Evolutionary conservation across 1,140 invertebrate species (phyloP).

Genomic region (Lepidostoma basale): DNA sequence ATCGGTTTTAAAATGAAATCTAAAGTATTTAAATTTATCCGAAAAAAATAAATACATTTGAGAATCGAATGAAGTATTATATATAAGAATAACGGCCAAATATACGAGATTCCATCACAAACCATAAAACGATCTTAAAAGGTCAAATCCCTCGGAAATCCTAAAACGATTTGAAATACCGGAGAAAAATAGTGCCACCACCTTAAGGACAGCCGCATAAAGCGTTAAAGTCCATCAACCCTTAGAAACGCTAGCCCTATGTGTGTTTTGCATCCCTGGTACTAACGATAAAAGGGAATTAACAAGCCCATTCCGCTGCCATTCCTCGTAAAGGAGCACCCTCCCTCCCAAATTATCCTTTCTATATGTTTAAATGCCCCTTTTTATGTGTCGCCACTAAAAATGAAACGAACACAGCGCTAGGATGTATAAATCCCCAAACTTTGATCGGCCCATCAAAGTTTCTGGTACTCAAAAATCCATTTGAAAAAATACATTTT

Average conservation of each 20-base stretch:
- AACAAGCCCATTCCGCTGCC: slow-evolving; percentile 57
- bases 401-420: slow-evolving; percentile 55
- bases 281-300: slow-evolving; percentile 57
- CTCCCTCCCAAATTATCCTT: slow-evolving; percentile 21
- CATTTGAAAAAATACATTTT: slow-evolving; percentile 60
- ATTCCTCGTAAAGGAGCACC: slow-evolving; percentile 48
- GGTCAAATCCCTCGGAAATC: slow-evolving; percentile 25
- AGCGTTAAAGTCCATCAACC: slow-evolving; percentile 41
- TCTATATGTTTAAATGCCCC: slow-evolving; percentile 34
- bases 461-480: slow-evolving; percentile 61
- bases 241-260: slow-evolving; percentile 13
- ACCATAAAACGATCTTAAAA: slow-evolving; percentile 23
- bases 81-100: too few relatives aligned
- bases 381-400: slow-evolving; percentile 57
- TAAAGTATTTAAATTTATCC: too few relatives aligned
- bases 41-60: too few relatives aligned
- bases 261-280: slow-evolving; percentile 41
- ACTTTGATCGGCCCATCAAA: slow-evolving; percentile 60
- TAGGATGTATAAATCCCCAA: slow-evolving; percentile 44
- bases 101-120: slow-evolving; percentile 10
- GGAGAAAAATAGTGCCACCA: slow-evolving; percentile 12
- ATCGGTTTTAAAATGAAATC: too few relatives aligned
- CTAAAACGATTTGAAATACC: slow-evolving; percentile 18
- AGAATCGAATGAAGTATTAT: neutral
- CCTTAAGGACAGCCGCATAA: slow-evolving; percentile 32